phyloP scores from a whole-genome alignment of 92 coral and sea anemone genomes.

The Palythoa heliodiscus region DNA sequence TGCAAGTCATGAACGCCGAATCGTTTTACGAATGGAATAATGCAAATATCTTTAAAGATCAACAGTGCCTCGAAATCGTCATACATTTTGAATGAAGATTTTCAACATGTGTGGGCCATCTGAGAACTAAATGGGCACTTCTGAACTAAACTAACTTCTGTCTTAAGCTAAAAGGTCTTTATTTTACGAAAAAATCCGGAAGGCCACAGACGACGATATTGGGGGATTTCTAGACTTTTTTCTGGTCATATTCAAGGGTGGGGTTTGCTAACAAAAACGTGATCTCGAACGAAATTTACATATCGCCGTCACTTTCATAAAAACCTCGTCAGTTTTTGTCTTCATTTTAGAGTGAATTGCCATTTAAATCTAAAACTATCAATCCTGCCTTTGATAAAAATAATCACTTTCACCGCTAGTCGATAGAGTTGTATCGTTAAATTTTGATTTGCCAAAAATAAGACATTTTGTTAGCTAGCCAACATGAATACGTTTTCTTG shows the following conservation, averaged over 20 bases:
- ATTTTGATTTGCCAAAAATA: slow-evolving; percentile 41
- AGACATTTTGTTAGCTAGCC: slow-evolving; percentile 33
- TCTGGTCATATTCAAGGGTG: slow-evolving; percentile 40
- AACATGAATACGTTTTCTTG: slow-evolving; percentile 25
- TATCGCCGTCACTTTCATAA: slow-evolving; percentile 44
- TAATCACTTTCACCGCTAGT: slow-evolving; percentile 22
- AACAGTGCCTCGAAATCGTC: slow-evolving; percentile 37
- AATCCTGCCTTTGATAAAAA: slow-evolving; percentile 31
- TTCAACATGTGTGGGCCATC: slow-evolving; percentile 62
- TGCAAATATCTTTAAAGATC: slow-evolving; percentile 40
- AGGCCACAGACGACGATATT: not conserved
- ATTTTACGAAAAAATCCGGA: slow-evolving; percentile 3
- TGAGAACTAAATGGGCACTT: slow-evolving; percentile 45
- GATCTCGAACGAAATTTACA: slow-evolving; percentile 45
- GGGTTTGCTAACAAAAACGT: slow-evolving; percentile 46
- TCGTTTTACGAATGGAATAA: not conserved
- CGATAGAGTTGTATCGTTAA: slow-evolving; percentile 20
- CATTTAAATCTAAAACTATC: slow-evolving; percentile 31
- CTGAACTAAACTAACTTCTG: slow-evolving; percentile 24
- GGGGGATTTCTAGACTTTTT: slow-evolving; percentile 35
- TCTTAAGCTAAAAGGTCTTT: slow-evolving; percentile 45
- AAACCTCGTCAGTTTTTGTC: slow-evolving; percentile 16
- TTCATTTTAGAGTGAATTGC: slow-evolving; percentile 14
- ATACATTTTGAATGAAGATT: slow-evolving; percentile 43
- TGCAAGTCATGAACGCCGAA: not conserved